Evolutionary conservation across 2,113 vertebrate species (phyloP), one percentile per base, ranked within the genome.

Genomic region (Arvicanthis niloticus): DNA sequence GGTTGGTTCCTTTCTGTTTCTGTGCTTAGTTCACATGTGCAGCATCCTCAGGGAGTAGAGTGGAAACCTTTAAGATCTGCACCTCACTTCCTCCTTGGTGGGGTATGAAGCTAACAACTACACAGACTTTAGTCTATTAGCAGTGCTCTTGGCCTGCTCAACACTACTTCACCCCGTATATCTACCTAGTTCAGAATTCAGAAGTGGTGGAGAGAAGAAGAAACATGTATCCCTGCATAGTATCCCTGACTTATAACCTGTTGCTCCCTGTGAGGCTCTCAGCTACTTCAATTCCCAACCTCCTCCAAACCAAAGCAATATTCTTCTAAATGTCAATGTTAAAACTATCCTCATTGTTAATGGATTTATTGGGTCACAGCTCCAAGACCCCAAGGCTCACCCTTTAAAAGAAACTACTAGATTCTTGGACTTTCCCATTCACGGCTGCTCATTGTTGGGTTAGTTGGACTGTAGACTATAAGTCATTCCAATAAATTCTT

Each of bases 1-100:
- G 6, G 37, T 16, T 65, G 45, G 40, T 42, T 37, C 19, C 0
- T n/a, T 29, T 62, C n/a, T 37, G 17, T 15, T 24, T 77, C 16
- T 37, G 51, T 2, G 3, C 2, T 48, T 26, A 2, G 34, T 75
- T 22, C 7, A 15, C 60, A 42, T 24, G 6, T 11, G 37, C 31
- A 53, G 15, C 8, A 16, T 88, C 58, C 37, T 48, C n/a, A 3
- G 29, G n/a, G 7, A 7, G 10, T 29, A 24, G 7, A 19, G 5
- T 22, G 0, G 22, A 24, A 56, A 22, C 8, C 0, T 24, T 17
- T 13, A 22, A 7, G 9, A 26, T 58, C 31, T 17, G 1, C 19
- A 24, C 15, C 6, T 34, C n/a, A 3, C 31, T 65, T 31, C 75
- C 34, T 12, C 77, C 60, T 58, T 82, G 48, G 9, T n/a, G 77